These are phyloP conservation scores for Corythornis cristatus DNA, from an alignment of 2,113 vertebrate genomes.

Conservation along the genomic window DNA sequence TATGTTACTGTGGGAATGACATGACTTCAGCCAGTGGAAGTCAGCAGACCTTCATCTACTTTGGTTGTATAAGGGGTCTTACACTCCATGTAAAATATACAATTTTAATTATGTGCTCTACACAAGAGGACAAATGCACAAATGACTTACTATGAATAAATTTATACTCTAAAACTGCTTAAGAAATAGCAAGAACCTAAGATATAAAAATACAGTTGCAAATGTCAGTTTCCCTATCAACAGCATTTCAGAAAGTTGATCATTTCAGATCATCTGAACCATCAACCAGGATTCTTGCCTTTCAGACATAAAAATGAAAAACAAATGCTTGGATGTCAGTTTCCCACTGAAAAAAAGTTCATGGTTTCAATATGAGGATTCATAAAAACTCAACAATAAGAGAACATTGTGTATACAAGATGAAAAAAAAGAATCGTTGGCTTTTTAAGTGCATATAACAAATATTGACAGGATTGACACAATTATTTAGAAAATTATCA, in stretches of 20 bases:
- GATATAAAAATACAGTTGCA: not conserved
- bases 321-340: not conserved
- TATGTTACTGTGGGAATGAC: not conserved
- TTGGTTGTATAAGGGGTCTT: not conserved
- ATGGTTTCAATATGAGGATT: not conserved
- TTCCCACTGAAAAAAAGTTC: not conserved
- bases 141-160: not conserved
- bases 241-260: not conserved
- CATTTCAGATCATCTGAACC: not conserved
- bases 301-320: not conserved
- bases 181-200: not conserved
- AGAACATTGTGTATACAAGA: not conserved
- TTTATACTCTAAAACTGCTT: not conserved
- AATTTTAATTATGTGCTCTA: not conserved
- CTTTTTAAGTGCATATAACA: not conserved
- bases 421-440: not conserved
- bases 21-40: not conserved
- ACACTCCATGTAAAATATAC: not conserved
- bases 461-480: not conserved
- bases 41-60: not conserved
- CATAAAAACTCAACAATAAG: not conserved
- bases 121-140: not conserved
- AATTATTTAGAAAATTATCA: not conserved
- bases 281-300: not conserved
- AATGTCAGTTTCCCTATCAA: not conserved